Conservation (phyloP, 2,797 vertebrate species). For the Kryptopterus vitreolus region DNA sequence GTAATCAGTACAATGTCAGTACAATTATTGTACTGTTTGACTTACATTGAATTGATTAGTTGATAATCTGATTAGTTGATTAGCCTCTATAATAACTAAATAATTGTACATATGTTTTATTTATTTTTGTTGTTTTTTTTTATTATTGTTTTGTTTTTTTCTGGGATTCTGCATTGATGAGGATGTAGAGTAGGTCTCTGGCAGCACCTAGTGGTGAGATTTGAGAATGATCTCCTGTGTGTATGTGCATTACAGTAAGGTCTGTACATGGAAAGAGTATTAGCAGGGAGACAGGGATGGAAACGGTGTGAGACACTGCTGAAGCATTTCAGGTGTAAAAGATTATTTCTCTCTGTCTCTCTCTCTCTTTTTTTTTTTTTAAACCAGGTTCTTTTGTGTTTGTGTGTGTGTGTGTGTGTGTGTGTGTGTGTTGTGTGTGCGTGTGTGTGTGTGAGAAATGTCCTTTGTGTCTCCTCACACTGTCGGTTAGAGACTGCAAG, state of each 20-base stretch:
- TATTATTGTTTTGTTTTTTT: neutral
- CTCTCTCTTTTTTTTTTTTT: too few relatives aligned
- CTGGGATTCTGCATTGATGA: neutral
- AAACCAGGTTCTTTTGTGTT: neutral
- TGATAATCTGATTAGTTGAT: neutral
- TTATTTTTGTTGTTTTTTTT: neutral
- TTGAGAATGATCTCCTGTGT: constrained; percentile 58
- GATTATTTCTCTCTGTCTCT: neutral
- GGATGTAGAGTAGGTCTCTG: constrained; percentile 79
- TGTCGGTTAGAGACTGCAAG: constrained; percentile 1
- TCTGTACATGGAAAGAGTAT: too few relatives aligned
- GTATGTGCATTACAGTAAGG: neutral
- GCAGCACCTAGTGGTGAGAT: constrained; percentile 93
- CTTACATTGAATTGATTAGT: neutral
- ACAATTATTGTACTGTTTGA: neutral
- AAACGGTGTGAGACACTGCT: neutral
- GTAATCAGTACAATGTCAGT: too few relatives aligned
- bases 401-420: constrained; percentile 13
- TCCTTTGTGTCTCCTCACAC: constrained; percentile 14
- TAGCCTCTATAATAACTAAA: neutral
- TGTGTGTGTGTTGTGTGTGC: neutral
- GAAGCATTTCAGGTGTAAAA: neutral
- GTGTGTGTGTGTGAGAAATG: constrained; percentile 6
- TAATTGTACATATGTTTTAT: too few relatives aligned
- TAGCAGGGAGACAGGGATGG: neutral